These are phyloP conservation scores for Luffia ferchaultella DNA, from an alignment of 2,888 invertebrate species.

Conservation along the genomic window DNA sequence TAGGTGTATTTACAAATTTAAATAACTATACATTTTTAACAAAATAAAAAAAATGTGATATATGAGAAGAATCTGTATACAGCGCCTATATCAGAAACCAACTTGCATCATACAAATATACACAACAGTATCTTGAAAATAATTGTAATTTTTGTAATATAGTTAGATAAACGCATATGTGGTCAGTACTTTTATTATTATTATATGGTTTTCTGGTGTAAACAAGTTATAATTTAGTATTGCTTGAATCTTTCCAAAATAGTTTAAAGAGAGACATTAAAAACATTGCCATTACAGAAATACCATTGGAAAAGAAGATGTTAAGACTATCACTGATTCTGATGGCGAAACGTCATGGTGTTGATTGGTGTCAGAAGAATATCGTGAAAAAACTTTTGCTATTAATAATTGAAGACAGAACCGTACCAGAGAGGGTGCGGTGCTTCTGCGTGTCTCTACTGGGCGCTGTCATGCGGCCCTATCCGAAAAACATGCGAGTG, in stretches of 20 bases:
- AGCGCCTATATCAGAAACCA: too few species aligned
- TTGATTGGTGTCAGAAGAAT: slow-evolving; percentile 48
- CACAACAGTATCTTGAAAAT: background rate
- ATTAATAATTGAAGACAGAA: slow-evolving; percentile 37
- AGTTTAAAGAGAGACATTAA: background rate
- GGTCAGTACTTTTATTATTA: too few species aligned
- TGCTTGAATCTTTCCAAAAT: background rate
- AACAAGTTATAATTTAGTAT: too few species aligned
- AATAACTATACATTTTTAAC: too few species aligned
- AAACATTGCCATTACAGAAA: slow-evolving; percentile 29
- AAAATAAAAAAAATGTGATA: too few species aligned
- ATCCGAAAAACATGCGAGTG: slow-evolving; percentile 45
- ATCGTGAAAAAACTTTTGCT: slow-evolving; percentile 39
- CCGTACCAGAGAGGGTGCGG: slow-evolving; percentile 23
- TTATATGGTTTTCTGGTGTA: too few species aligned
- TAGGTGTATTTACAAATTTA: too few species aligned
- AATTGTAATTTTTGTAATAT: too few species aligned
- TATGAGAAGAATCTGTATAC: too few species aligned
- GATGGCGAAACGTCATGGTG: slow-evolving; percentile 45
- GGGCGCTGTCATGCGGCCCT: slow-evolving; percentile 48
- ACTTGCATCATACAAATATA: too few species aligned
- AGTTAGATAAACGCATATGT: too few species aligned
- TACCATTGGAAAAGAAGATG: slow-evolving; percentile 33
- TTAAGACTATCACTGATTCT: slow-evolving; percentile 39
- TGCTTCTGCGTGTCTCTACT: slow-evolving; percentile 39